Conservation (phyloP, 2,888 invertebrate species). For the Apamea anceps region DNA sequence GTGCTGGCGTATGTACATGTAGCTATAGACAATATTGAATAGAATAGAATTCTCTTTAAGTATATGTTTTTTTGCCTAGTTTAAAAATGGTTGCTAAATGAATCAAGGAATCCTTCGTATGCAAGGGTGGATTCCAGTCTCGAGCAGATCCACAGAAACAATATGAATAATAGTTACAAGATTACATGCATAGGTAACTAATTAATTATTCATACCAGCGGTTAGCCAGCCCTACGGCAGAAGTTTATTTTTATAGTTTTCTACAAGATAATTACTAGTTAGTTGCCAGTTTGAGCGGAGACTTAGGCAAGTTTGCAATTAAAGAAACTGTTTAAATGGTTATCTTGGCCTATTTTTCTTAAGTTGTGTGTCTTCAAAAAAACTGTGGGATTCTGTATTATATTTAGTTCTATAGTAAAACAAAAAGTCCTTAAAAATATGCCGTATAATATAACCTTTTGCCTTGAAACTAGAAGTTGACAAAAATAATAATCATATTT, state of each 20-base stretch:
- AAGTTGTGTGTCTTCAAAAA: background rate
- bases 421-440: background rate
- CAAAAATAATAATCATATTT: background rate
- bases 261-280: conserved; percentile 56
- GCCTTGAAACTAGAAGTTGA: background rate
- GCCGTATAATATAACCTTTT: background rate
- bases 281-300: conserved; percentile 27
- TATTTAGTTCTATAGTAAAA: background rate
- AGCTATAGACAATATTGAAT: too few relatives aligned
- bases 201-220: conserved; percentile 18
- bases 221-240: background rate
- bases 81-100: background rate
- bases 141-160: background rate
- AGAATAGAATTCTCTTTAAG: too few relatives aligned
- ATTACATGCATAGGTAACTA: background rate
- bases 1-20: too few relatives aligned
- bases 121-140: background rate
- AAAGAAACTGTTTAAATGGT: conserved; percentile 45
- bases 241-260: conserved; percentile 63
- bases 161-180: background rate
- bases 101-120: background rate
- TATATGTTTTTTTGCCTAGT: too few relatives aligned
- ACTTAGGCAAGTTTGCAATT: conserved; percentile 57
- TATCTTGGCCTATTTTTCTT: conserved; percentile 29
- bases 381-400: background rate